phyloP scores from a whole-genome alignment of 2,113 vertebrate species.

The Myiozetetes cayanensis region DNA sequence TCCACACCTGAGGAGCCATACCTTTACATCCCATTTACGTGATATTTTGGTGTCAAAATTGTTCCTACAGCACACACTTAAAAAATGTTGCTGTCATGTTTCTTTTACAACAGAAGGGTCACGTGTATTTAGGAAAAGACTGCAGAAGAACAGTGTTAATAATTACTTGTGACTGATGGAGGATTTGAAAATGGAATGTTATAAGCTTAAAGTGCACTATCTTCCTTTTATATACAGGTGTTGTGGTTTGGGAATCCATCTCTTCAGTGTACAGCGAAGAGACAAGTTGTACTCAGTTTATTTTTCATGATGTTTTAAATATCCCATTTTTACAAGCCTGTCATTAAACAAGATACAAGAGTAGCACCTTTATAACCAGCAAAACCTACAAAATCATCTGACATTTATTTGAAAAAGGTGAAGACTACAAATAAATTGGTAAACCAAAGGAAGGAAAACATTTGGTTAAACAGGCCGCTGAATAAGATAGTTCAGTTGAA shows the following conservation, averaged over 20 bases:
- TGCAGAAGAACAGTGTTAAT: slow-evolving; percentile 23
- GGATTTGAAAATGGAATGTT: slow-evolving; percentile 25
- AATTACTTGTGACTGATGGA: neutral
- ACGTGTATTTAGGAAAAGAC: neutral
- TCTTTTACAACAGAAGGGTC: neutral
- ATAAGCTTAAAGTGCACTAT: slow-evolving; percentile 35
- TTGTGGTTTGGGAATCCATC: slow-evolving; percentile 33
- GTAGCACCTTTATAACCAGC: slow-evolving; percentile 36
- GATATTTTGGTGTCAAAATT: slow-evolving; percentile 20
- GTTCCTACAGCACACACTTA: slow-evolving; percentile 15
- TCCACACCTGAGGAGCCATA: slow-evolving; percentile 65
- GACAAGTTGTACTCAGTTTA: neutral
- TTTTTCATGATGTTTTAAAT: slow-evolving; percentile 51
- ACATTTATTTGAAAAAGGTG: neutral
- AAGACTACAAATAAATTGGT: neutral
- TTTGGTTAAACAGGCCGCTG: neutral
- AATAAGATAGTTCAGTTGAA: neutral
- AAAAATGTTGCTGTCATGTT: neutral
- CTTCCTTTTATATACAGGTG: slow-evolving; percentile 39
- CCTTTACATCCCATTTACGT: slow-evolving; percentile 29
- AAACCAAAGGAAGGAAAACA: neutral
- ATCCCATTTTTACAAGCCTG: neutral
- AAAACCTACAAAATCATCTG: slow-evolving; percentile 29
- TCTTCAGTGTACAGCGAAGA: slow-evolving; percentile 29
- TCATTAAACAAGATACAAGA: neutral